phyloP scores from a whole-genome alignment of 2,888 invertebrate genomes.

The Ceramica pisi region DNA sequence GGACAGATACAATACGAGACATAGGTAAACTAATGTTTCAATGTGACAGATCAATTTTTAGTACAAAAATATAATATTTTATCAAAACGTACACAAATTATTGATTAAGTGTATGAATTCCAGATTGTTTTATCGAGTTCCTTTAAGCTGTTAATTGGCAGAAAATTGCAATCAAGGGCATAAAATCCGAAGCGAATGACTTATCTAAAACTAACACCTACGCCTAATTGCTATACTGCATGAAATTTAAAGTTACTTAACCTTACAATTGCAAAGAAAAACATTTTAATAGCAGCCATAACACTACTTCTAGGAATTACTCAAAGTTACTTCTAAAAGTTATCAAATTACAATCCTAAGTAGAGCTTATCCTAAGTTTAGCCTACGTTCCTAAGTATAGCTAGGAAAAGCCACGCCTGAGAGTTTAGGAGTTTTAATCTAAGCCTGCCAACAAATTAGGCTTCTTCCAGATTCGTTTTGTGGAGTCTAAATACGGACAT shows the following conservation, averaged over 20 bases:
- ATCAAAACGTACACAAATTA: conserved; percentile 60
- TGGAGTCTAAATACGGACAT: conserved; percentile 62
- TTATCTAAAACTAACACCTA: conserved; percentile 52
- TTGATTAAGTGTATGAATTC: conserved; percentile 55
- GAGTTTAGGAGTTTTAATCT: conserved; percentile 62
- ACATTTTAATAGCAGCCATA: conserved; percentile 58
- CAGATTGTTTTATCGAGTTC: conserved; percentile 58
- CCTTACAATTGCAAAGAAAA: conserved; percentile 55
- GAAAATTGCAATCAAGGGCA: conserved; percentile 60
- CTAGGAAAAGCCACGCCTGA: conserved; percentile 63
- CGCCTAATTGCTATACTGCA: conserved; percentile 41
- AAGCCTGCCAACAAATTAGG: conserved; percentile 77
- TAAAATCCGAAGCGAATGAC: conserved; percentile 69
- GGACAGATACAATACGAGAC: conserved; percentile 60
- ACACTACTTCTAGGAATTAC: conserved; percentile 43
- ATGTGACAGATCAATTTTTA: conserved; percentile 38
- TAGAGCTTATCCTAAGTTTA: conserved; percentile 38
- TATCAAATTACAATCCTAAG: conserved; percentile 45
- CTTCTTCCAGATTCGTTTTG: conserved; percentile 72
- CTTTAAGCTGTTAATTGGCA: conserved; percentile 50
- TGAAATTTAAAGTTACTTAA: conserved; percentile 52
- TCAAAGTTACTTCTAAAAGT: conserved; percentile 36
- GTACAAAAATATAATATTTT: conserved; percentile 60
- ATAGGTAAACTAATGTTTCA: conserved; percentile 33
- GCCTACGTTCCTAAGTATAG: conserved; percentile 39